A percentile compares a stretch with the other conserved stretches of the same genome.
phyloP scores from a whole-genome alignment of 2,888 invertebrate genomes.

The Harpalus rubripes region DNA sequence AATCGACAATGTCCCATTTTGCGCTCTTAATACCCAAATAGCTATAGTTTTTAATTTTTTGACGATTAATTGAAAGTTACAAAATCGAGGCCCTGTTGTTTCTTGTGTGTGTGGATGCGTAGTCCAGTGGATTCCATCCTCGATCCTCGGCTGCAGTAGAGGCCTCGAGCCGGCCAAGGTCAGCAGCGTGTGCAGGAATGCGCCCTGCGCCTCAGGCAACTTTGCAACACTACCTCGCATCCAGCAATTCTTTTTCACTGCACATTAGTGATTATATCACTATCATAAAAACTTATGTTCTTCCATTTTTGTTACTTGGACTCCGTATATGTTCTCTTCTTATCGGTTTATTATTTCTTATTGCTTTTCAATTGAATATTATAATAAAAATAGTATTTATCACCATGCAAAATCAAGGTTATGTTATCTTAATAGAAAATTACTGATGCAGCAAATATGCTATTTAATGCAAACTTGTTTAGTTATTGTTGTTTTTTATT shows the following conservation, averaged over 20 bases:
- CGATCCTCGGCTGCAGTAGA: neutral
- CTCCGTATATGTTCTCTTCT: no score
- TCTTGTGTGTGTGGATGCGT: no score
- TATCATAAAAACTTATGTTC: neutral
- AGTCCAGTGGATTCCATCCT: no score
- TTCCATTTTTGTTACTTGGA: neutral
- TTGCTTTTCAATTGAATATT: constrained; percentile 3
- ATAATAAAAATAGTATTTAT: neutral
- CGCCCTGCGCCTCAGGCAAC: constrained; percentile 19
- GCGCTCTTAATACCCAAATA: no score
- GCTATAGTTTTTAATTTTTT: no score
- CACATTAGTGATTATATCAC: neutral
- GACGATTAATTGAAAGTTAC: no score
- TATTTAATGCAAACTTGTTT: neutral
- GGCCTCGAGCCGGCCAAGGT: constrained; percentile 15
- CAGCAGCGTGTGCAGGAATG: constrained; percentile 49
- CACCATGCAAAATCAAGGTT: neutral
- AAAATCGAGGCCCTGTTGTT: no score
- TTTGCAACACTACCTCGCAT: constrained; percentile 5
- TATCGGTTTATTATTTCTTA: neutral
- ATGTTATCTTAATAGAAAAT: neutral
- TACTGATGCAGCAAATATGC: neutral
- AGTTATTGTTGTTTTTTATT: neutral
- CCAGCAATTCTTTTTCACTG: neutral
- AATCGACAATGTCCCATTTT: no score